Evolutionary conservation across 2,797 vertebrate genomes (phyloP).

Genomic region (Saxicola maurus): DNA sequence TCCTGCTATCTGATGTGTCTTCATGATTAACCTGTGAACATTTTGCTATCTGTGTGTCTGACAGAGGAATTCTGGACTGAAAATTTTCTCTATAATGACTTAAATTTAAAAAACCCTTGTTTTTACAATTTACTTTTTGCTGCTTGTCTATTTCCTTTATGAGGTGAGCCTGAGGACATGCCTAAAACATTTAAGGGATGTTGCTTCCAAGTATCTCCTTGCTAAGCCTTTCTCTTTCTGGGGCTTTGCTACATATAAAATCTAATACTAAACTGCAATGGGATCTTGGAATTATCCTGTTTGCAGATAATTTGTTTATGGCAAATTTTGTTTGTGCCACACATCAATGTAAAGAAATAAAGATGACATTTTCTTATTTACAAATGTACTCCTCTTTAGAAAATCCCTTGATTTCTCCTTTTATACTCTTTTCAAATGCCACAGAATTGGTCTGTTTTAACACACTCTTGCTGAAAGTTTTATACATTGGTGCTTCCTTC

Average conservation of each 20-base stretch:
- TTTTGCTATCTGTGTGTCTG: not conserved
- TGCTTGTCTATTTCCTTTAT: not conserved
- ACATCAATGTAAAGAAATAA: not conserved
- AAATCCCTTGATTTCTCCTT: not conserved
- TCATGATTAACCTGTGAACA: not conserved
- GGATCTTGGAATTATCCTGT: not conserved
- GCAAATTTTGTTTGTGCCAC: not conserved
- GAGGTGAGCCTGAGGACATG: not conserved
- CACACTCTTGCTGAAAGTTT: conserved; percentile 7
- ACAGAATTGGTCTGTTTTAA: not conserved
- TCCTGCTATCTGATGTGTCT: not conserved
- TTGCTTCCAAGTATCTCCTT: not conserved
- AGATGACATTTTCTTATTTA: not conserved
- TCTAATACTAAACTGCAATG: not conserved
- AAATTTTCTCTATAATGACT: not conserved
- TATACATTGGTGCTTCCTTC: conserved; percentile 21
- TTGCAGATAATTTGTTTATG: not conserved
- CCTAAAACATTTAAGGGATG: not conserved
- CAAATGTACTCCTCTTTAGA: not conserved
- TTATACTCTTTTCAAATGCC: not conserved
- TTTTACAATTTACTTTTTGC: not conserved
- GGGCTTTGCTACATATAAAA: not conserved
- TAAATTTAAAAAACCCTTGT: rapidly evolving
- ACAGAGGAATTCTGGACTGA: not conserved
- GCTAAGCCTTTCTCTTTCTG: not conserved